These are phyloP conservation scores for Hippopotamus amphibius DNA, from an alignment of 2,113 vertebrate genomes.

Conservation along the genomic window DNA sequence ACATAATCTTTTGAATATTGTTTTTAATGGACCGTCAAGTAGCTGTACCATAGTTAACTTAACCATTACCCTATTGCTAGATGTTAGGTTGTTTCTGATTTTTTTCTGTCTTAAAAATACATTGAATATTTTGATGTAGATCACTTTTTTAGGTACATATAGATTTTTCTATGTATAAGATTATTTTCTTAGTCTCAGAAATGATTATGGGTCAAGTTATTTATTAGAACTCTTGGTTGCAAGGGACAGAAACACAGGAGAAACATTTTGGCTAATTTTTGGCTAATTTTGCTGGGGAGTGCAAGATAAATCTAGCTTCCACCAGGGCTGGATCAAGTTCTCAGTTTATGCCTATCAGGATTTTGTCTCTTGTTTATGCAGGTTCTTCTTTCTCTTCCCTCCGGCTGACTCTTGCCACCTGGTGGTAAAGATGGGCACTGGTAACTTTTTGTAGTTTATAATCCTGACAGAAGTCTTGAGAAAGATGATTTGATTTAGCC, in stretches of 20 bases:
- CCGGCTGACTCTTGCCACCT: slow-evolving; percentile 60
- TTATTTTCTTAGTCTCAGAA: slow-evolving; percentile 47
- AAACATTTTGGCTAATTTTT: background rate
- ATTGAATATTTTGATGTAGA: slow-evolving; percentile 7
- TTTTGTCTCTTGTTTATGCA: background rate
- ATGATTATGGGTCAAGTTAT: background rate
- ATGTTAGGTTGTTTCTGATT: slow-evolving; percentile 5
- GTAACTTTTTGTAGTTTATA: slow-evolving; percentile 34
- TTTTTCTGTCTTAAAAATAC: slow-evolving; percentile 37
- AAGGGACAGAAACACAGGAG: background rate
- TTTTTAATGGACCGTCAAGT: background rate
- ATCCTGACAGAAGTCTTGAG: background rate
- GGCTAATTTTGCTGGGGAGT: background rate
- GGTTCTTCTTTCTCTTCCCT: background rate
- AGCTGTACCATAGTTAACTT: background rate
- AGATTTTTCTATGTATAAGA: background rate
- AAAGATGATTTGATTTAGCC: background rate
- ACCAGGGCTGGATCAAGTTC: background rate
- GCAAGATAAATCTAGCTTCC: background rate
- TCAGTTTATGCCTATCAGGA: background rate
- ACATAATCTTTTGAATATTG: background rate
- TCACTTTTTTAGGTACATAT: background rate
- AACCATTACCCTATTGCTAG: background rate
- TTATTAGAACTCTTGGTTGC: background rate
- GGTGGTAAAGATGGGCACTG: slow-evolving; percentile 50